Percentiles rank a stretch among this genome's conserved stretches.
Evolutionary conservation across 2,888 invertebrate genomes (phyloP).

Genomic region (Scaptomyza tumidula): DNA sequence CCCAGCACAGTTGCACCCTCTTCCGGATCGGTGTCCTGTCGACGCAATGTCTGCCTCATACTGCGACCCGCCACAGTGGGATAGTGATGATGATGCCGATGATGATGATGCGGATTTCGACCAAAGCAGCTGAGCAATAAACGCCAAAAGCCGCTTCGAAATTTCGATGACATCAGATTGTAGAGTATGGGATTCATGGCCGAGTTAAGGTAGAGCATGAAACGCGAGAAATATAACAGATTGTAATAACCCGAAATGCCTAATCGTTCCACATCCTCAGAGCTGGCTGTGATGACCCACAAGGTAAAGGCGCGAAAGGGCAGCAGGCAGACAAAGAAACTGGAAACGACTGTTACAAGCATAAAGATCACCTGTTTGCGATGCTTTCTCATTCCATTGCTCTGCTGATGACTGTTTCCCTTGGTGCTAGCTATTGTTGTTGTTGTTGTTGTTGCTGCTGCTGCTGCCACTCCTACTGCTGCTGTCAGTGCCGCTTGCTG

Average conservation of each 20-base stretch:
- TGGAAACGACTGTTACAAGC: constrained; percentile 94
- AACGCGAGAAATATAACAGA: constrained; percentile 92
- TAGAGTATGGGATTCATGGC: constrained; percentile 96
- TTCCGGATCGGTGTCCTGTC: constrained; percentile 38
- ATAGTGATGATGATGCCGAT: constrained; percentile 52
- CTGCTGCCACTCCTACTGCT: neutral
- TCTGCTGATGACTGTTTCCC: constrained; percentile 76
- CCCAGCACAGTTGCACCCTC: constrained; percentile 34
- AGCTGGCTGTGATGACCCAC: constrained; percentile 92
- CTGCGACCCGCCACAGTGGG: constrained; percentile 44
- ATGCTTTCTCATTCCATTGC: constrained; percentile 87
- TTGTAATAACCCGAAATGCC: constrained; percentile 93
- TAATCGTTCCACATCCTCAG: constrained; percentile 88
- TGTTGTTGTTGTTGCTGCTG: constrained; percentile 15
- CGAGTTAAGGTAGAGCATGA: constrained; percentile 95
- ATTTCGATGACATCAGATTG: constrained; percentile 96
- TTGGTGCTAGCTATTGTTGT: constrained; percentile 43
- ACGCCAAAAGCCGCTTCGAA: constrained; percentile 91
- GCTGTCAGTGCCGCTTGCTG: constrained; percentile 35
- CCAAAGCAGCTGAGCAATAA: constrained; percentile 85
- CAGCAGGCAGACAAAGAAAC: constrained; percentile 95
- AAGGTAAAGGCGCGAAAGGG: constrained; percentile 95
- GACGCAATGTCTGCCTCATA: constrained; percentile 33
- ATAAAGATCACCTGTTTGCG: constrained; percentile 93
- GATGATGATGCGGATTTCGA: constrained; percentile 57